phyloP scores from a whole-genome alignment of 1,140 invertebrate species.

The Thaumetopoea pityocampa region DNA sequence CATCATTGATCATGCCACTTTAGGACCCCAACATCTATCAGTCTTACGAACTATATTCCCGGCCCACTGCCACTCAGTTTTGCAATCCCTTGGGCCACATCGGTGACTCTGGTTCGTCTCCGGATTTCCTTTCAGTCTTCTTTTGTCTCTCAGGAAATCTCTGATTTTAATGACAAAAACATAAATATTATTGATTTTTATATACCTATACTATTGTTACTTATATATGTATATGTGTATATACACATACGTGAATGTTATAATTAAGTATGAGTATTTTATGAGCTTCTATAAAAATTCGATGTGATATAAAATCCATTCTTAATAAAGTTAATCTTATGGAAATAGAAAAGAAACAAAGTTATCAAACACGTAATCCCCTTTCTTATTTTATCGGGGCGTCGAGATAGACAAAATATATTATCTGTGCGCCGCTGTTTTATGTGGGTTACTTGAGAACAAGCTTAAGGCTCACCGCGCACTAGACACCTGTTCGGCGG shows the following conservation, averaged over 20 bases:
- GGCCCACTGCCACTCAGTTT: too few species aligned
- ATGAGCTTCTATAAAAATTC: conserved; percentile 28
- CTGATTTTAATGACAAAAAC: too few species aligned
- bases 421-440: conserved; percentile 43
- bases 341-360: conserved; percentile 35
- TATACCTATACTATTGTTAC: too few species aligned
- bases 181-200: too few species aligned
- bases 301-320: conserved; percentile 33
- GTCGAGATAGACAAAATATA: conserved; percentile 30
- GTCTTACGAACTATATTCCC: too few species aligned
- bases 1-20: too few species aligned
- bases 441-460: conserved; percentile 44
- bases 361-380: conserved; percentile 28
- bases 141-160: too few species aligned
- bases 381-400: conserved; percentile 30
- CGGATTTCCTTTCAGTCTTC: too few species aligned
- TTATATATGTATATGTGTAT: neutral
- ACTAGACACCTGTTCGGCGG: too few species aligned
- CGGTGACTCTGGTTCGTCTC: too few species aligned
- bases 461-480: conserved; percentile 62
- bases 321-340: conserved; percentile 41
- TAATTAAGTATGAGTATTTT: conserved; percentile 20
- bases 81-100: too few species aligned
- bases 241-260: neutral
- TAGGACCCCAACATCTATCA: too few species aligned